A percentile compares a stretch with the other conserved stretches of the same genome.
Evolutionary conservation across 2,797 vertebrate genomes (phyloP).

Genomic region (Halcyon smyrnensis): DNA sequence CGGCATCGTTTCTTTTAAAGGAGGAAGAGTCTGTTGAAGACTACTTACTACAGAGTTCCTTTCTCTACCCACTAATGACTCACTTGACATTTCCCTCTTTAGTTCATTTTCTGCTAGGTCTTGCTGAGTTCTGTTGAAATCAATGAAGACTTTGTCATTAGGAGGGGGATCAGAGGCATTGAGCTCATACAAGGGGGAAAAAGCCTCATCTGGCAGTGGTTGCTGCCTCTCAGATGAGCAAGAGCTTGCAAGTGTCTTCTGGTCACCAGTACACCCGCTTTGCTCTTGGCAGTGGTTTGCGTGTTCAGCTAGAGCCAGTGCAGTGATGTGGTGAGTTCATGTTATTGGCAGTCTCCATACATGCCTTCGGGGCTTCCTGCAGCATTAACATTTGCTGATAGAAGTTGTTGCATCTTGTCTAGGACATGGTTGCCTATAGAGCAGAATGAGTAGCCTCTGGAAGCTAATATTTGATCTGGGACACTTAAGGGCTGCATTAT

Average conservation of each 20-base stretch:
- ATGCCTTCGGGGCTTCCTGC: neutral
- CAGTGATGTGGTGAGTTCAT: neutral
- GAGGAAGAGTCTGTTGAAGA: neutral
- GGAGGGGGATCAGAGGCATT: neutral
- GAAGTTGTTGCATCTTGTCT: neutral
- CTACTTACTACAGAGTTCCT: neutral
- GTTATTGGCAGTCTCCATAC: neutral
- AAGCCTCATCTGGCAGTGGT: neutral
- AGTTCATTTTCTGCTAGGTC: neutral
- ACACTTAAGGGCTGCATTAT: slow-evolving; percentile 3
- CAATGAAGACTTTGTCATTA: slow-evolving; percentile 11
- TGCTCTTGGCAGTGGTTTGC: neutral
- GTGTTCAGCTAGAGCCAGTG: neutral
- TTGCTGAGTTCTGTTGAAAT: slow-evolving; percentile 4
- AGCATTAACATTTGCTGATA: neutral
- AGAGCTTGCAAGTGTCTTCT: neutral
- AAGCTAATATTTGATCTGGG: slow-evolving; percentile 20
- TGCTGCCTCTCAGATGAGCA: neutral
- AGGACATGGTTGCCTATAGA: neutral
- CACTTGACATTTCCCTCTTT: slow-evolving; percentile 33
- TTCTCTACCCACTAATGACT: slow-evolving; percentile 2
- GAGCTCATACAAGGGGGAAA: neutral
- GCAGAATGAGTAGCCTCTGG: neutral
- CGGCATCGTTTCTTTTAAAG: slow-evolving; percentile 33
- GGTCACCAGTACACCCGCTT: neutral